Base-by-base conservation (phyloP, 2,888 invertebrate species). In the Cryptus armator region DNA sequence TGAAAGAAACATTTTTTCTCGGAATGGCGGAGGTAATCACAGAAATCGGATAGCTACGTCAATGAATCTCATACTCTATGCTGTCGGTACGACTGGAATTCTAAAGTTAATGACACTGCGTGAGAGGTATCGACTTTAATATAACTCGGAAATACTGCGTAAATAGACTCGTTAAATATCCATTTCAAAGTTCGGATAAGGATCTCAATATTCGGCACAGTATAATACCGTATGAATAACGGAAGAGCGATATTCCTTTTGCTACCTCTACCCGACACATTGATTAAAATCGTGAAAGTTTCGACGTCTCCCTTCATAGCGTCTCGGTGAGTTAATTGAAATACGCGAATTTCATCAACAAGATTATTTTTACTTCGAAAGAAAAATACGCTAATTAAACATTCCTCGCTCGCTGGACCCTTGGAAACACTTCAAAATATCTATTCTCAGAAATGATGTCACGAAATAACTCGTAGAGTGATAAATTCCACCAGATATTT, bases 91-190 rank as follows among this genome's bases (percentile, higher is more conserved):
- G 68, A 81, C 53, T 75, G 78, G 68, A 48, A 70, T 62, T 68
- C 71, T 71, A 78, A 78, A 70, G 78, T 70, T 64, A 67, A 81
- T 74, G 78, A 81, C 66, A 70, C 68, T 59, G 48, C 75, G 53
- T 70, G 48, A 71, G 70, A 68, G 64, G 64, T 70, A 75, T 77
- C 48, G 66, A 56, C 78, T 66, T 71, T 85, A 85, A 85, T 68
- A 64, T 70, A 70, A 32, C 48, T 53, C 5, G 3, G 59, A 12
- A 48, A 12, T 12, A 2, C 9, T 48, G 48, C 12, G 14, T 48
- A n/a, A 12, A n/a, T 12, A 48, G 9, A n/a, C 59, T 85, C 78
- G 74, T 85, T 56, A 81, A 81, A 70, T 79, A 56, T 44, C 68
- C 56, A 16, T 71, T 56, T n/a, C 66, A 59, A 14, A 43, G 29